phyloP scores from a whole-genome alignment of 1,140 invertebrate species.

The Saccostrea glomerata region DNA sequence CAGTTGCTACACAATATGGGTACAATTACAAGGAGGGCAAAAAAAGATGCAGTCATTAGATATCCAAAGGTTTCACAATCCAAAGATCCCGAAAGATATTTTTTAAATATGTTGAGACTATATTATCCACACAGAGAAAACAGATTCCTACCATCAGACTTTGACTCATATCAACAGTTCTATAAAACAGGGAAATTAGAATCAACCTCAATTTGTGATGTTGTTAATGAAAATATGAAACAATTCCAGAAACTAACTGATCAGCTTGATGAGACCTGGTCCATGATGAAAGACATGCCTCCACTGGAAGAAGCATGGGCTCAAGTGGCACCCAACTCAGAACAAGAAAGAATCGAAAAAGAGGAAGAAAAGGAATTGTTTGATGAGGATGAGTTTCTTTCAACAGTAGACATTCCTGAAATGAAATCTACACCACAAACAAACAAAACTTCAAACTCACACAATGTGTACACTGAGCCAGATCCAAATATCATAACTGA shows the following conservation, averaged over 20 bases:
- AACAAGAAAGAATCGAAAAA: slow-evolving; percentile 33
- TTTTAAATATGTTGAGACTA: slow-evolving; percentile 33
- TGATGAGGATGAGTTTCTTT: slow-evolving; percentile 26
- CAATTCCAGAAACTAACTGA: slow-evolving; percentile 29
- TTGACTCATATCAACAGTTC: slow-evolving; percentile 14
- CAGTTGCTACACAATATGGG: slow-evolving; percentile 51
- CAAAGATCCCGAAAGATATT: slow-evolving; percentile 45
- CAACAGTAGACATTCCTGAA: slow-evolving; percentile 36
- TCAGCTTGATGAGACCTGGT: slow-evolving; percentile 42
- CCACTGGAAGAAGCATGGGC: slow-evolving; percentile 43
- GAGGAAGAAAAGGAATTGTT: slow-evolving; percentile 39
- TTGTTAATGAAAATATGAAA: slow-evolving; percentile 31
- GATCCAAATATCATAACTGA: slow-evolving; percentile 32
- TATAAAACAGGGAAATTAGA: slow-evolving; percentile 9
- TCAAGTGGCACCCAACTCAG: slow-evolving; percentile 40
- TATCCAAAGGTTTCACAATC: slow-evolving; percentile 44
- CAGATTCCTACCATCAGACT: not conserved
- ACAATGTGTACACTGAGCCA: slow-evolving; percentile 3
- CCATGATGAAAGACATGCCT: slow-evolving; percentile 33
- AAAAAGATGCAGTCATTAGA: slow-evolving; percentile 40
- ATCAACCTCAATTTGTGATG: not conserved
- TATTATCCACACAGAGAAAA: slow-evolving; percentile 42
- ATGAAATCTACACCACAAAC: not conserved
- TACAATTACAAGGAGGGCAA: slow-evolving; percentile 50
- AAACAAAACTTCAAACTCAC: slow-evolving; percentile 37